Evolutionary conservation across 2,113 vertebrate genomes (phyloP), one percentile per base, ranked within the genome.

Genomic region (Zootoca vivipara): DNA sequence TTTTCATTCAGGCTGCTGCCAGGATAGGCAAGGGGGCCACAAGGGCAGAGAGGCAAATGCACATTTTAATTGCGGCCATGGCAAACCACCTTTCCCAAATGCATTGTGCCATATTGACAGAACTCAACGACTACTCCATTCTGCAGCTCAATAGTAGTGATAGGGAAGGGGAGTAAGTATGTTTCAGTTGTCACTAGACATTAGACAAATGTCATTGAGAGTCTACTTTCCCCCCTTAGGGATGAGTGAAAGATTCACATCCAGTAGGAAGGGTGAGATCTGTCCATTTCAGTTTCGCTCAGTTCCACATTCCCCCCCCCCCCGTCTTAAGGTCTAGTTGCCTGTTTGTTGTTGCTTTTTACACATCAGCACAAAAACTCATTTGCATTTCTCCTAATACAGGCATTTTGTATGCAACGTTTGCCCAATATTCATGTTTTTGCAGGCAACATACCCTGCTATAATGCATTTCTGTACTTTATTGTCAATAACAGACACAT

Each of bases 41-140:
- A 72, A 90, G 85, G 92, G 88, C 89, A 95, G 92, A 95, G 92
- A 94, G 91, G 92, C 91, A 93, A 86, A 95, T 92, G 95, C 93
- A 91, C 92, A 91, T 72, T 87, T 96, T 96, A 95, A 95, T 96
- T 96, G 95, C 85, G 90, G 95, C 87, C 89, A 92, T 86, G 56
- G 92, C 96, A 96, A 96, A 96, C 96, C 94, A 91, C 92, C 85
- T 24, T n/a, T 89, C 77, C 69, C 91, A 81, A 85, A 78, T 90
- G 92, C 89, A 89, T 94, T 94, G 91, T 83, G 89, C 94, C 82
- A 88, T 92, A 90, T 92, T 89, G 93, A 93, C 58, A 62, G 69
- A 85, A 83, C 93, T 92, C 91, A 85, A 86, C 95, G 77, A 87
- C 80, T 85, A 64, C 92, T 82, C 88, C 82, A 89, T 62, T 92